Conservation (phyloP, 1,140 invertebrate species). For the Drosophila subpulchrella region DNA sequence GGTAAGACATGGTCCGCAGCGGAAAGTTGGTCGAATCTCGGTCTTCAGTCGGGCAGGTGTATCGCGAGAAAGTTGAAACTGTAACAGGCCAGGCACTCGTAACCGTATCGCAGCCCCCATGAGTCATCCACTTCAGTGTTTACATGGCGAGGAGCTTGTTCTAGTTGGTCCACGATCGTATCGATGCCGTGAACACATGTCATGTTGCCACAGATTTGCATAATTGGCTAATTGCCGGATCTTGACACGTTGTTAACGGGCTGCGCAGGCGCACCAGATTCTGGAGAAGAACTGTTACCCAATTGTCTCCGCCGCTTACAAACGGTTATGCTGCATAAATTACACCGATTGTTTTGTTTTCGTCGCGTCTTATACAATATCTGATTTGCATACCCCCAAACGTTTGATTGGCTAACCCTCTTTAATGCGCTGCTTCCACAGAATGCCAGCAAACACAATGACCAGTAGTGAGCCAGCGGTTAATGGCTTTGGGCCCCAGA, state of each 20-base stretch:
- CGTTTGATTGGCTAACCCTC: slow-evolving; percentile 19
- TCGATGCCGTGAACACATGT: slow-evolving; percentile 9
- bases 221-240: slow-evolving; percentile 32
- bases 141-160: slow-evolving; percentile 25
- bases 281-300: slow-evolving; percentile 31
- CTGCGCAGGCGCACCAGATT: slow-evolving; percentile 5
- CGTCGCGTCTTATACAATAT: slow-evolving; percentile 23
- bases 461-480: slow-evolving; percentile 25
- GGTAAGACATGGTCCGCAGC: slow-evolving; percentile 23
- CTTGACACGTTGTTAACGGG: slow-evolving; percentile 32
- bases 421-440: slow-evolving; percentile 9
- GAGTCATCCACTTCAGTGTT: slow-evolving; percentile 27
- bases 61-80: slow-evolving; percentile 47
- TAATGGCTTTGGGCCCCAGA: background rate
- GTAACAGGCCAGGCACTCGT: slow-evolving; percentile 20
- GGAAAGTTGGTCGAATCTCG: background rate
- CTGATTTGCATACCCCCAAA: slow-evolving; percentile 9
- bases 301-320: slow-evolving; percentile 5
- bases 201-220: slow-evolving; percentile 17
- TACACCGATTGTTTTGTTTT: slow-evolving; percentile 20
- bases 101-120: slow-evolving; percentile 8
- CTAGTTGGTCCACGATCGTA: slow-evolving; percentile 20
- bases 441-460: slow-evolving; percentile 29
- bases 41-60: slow-evolving; percentile 23
- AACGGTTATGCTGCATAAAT: slow-evolving; percentile 35